Evolutionary conservation across 2,888 invertebrate genomes (phyloP), one percentile per base, ranked within the genome.

Genomic region (Synanthedon vespiformis): DNA sequence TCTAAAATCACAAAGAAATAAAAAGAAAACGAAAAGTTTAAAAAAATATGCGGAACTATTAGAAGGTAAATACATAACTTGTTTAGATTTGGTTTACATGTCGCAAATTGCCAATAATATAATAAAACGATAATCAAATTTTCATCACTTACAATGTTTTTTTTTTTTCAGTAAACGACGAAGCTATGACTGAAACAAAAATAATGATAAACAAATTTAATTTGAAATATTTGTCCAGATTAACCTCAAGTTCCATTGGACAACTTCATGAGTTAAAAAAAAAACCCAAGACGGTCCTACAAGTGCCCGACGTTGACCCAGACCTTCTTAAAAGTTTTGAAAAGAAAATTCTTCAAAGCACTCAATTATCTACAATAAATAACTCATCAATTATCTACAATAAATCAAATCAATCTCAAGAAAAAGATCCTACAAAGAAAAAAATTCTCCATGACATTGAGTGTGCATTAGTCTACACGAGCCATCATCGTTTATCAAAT

Each of bases 41-140:
- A 89, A 89, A 61, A 90, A 90, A 67, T 92, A 90, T 79, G 90
- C 91, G 10, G 93, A 93, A 68, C 74, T 93, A 8, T 73, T 93
- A 57, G 90, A 92, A 88, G 92, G 93, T 93, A 76, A 49, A 49
- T 51, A 34, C 2, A 51, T 50, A 40, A 34, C 10, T 56, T 64
- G 53, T 61, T n/a, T n/a, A n/a, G n/a, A n/a, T n/a, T n/a, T n/a
- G n/a, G n/a, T n/a, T 62, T 62, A 59, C 56, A 56, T 47, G 22
- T 22, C 18, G 40, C 13, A 40, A 40, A 51, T 16, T 0, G 3
- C n/a, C 40, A 41, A 10, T 22, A 22, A 34, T 59, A 65, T 63
- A 58, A 51, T 4, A 34, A 52, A 34, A 34, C 2, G 22, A 5
- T 22, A 22, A 5, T 22, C 4, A 22, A 22, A 5, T 22, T 22